phyloP scores from a whole-genome alignment of 2,797 vertebrate genomes.

The Chloroceryle amazona region DNA sequence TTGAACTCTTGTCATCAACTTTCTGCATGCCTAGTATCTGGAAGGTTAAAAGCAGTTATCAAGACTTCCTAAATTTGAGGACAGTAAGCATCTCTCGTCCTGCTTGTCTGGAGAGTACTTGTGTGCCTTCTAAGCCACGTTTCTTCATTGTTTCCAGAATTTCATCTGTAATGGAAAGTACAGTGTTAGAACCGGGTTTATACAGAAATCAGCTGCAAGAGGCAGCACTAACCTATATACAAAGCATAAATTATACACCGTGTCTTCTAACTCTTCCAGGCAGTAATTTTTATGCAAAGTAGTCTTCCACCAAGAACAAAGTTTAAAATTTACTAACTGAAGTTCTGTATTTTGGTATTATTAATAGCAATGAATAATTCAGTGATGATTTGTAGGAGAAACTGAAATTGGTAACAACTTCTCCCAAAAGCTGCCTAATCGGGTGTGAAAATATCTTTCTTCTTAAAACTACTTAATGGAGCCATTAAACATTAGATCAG shows the following conservation, averaged over 20 bases:
- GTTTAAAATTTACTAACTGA: not conserved
- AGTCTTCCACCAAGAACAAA: not conserved
- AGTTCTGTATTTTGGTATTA: not conserved
- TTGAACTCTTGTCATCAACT: not conserved
- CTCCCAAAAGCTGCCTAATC: not conserved
- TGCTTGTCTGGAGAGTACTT: constrained; percentile 84
- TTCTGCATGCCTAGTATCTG: not conserved
- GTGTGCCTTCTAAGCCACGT: constrained; percentile 82
- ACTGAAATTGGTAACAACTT: not conserved
- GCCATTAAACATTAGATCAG: not conserved
- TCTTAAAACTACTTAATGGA: not conserved
- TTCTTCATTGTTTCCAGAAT: constrained; percentile 84
- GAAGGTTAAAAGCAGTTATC: not conserved
- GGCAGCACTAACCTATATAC: not conserved
- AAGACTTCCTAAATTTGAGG: constrained; percentile 84
- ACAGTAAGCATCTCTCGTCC: constrained; percentile 88
- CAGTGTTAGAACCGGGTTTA: not conserved
- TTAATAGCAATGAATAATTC: not conserved
- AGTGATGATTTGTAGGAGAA: not conserved
- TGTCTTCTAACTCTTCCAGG: not conserved
- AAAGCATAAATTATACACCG: not conserved
- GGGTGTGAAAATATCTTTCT: not conserved
- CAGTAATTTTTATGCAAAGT: not conserved
- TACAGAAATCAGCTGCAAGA: not conserved
- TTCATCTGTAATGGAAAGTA: constrained; percentile 84